Evolutionary conservation across 2,797 vertebrate genomes (phyloP).

Genomic region (Leuciscus waleckii): DNA sequence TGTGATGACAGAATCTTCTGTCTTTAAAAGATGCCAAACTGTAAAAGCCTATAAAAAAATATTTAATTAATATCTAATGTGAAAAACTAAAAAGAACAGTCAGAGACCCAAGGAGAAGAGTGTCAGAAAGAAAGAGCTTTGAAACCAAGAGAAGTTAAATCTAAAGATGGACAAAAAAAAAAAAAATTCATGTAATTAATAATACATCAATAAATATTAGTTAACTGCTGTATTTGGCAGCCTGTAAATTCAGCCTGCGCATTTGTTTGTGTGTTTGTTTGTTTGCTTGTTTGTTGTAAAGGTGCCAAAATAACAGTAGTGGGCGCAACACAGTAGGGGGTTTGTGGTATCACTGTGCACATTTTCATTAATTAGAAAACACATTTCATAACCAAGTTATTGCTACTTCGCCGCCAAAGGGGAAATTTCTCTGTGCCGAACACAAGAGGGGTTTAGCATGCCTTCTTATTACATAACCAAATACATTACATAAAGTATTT

Average conservation of each 20-base stretch:
- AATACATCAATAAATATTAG: not conserved
- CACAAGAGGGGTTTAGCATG: conserved; percentile 12
- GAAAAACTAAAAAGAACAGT: not conserved
- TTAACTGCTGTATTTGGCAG: conserved; percentile 30
- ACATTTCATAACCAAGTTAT: conserved; percentile 47
- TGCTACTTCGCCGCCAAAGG: conserved; percentile 22
- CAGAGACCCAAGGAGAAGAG: conserved; percentile 1
- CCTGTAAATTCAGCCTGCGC: conserved; percentile 7
- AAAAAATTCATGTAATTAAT: not conserved
- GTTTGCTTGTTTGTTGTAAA: not conserved
- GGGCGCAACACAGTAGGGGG: conserved; percentile 21
- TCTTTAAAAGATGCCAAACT: not conserved
- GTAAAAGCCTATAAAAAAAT: not conserved
- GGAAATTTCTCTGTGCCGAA: not conserved
- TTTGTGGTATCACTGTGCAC: conserved; percentile 12
- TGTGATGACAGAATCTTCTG: not conserved
- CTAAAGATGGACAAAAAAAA: not conserved
- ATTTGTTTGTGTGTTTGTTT: conserved; percentile 10
- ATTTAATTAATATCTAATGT: not conserved
- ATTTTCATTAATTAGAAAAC: conserved; percentile 40
- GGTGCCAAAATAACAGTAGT: conserved; percentile 41
- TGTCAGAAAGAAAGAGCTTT: not conserved
- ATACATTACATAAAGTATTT: conserved; percentile 44
- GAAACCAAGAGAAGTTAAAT: not conserved
- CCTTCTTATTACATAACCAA: conserved; percentile 37